Conservation (phyloP, 2,888 invertebrate species). For the Anticlea derivata region DNA sequence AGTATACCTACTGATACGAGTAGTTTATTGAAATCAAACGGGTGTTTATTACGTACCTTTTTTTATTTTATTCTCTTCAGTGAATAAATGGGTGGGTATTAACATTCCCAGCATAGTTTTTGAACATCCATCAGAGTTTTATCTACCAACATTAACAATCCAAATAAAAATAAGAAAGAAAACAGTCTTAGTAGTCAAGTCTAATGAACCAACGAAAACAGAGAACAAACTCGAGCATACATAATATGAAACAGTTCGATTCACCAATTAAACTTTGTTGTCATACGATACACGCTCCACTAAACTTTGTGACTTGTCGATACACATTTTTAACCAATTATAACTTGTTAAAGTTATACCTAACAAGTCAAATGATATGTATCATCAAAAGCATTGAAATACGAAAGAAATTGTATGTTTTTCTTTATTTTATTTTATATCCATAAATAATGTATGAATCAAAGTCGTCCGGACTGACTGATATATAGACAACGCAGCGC, state of each 20-base stretch:
- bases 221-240: neutral
- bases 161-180: neutral
- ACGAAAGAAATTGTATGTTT: neutral
- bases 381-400: neutral
- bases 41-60: too few species aligned
- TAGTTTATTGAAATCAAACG: too few species aligned
- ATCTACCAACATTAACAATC: too few species aligned
- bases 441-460: too few species aligned
- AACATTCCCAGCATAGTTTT: too few species aligned
- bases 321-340: slow-evolving; percentile 52
- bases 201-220: slow-evolving; percentile 19
- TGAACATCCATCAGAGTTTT: too few species aligned
- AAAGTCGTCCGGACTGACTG: too few species aligned
- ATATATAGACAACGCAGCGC: too few species aligned
- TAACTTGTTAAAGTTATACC: slow-evolving; percentile 54
- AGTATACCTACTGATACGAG: too few species aligned
- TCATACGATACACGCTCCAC: neutral
- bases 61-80: too few species aligned
- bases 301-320: slow-evolving; percentile 7
- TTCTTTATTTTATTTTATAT: too few species aligned
- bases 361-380: slow-evolving; percentile 41
- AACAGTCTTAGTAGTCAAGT: slow-evolving; percentile 13
- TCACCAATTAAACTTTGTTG: slow-evolving; percentile 23
- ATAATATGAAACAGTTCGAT: neutral
- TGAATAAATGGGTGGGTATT: too few species aligned